Evolutionary conservation across 2,888 invertebrate species (phyloP), one percentile per base, ranked within the genome.

Genomic region (Andrena praecox): DNA sequence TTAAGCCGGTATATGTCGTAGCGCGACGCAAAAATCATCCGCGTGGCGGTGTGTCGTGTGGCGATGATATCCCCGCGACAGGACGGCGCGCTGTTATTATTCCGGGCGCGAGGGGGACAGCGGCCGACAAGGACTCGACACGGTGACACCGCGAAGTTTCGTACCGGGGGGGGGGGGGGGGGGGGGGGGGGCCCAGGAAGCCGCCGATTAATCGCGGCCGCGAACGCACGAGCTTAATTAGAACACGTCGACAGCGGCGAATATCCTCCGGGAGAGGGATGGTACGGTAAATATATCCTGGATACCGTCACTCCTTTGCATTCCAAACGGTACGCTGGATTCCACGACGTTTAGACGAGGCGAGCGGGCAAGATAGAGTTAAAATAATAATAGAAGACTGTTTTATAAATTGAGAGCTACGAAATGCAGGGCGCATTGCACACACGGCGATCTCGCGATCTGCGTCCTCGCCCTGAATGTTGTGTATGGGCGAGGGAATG

Each of bases 1-100:
- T 89, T 87, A 84, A 79, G 82, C 83, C 89, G 82, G 88, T 86
- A 86, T 86, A 86, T 85, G 78, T 78, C 79, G 81, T 87, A 62
- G 85, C 82, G 80, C 84, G 85, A 89, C 88, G 84, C 80, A 89
- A 89, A 89, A 89, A 88, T 89, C 82, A 84, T 84, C 85, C 71
- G 78, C 78, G 75, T 77, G 84, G 78, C 74, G 77, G 77, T 82
- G 73, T 31, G 78, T 52, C 82, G 70, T 56, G 56, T 56, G 56
- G 56, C 82, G 75, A 75, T 79, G 84, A 82, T 75, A 75, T 82
- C 60, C 79, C 60, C 59, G 72, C 74, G 75, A 74, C 77, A 80
- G 76, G 77, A 76, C 71, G 82, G 50, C 67, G 56, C 63, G 77
- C 48, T 56, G 70, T 68, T 68, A 59, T 63, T 56, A 42, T 70